These are phyloP conservation scores for Clytia hemisphaerica DNA, from an alignment of 30 jellyfish, hydroid and myxozoan genomes.

Conservation along the genomic window DNA sequence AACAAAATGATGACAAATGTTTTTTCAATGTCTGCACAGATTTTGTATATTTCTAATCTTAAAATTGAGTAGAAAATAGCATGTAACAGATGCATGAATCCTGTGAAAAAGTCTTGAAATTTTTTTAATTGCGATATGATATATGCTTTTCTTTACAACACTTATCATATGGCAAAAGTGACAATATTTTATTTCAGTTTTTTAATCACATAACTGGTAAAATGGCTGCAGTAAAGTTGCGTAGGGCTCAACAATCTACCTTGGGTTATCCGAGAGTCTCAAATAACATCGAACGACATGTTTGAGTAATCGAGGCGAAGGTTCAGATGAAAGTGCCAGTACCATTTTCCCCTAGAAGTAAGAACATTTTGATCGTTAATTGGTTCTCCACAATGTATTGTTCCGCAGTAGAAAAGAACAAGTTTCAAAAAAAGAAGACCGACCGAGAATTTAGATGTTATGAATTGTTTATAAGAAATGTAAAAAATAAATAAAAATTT, in stretches of 20 bases:
- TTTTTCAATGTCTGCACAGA: too few species aligned
- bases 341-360: constrained; percentile 85
- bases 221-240: neutral
- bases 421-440: too few species aligned
- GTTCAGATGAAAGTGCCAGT: constrained; percentile 81
- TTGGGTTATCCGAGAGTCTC: constrained; percentile 87
- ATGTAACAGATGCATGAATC: neutral
- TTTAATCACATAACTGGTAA: neutral
- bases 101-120: neutral
- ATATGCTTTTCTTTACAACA: neutral
- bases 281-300: constrained; percentile 93
- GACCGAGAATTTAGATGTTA: too few species aligned
- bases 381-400: too few species aligned
- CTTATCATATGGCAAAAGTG: neutral
- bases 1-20: too few species aligned
- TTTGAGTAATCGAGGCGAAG: constrained; percentile 80
- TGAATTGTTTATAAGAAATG: too few species aligned
- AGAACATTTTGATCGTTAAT: neutral
- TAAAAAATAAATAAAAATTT: too few species aligned
- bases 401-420: too few species aligned
- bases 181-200: neutral
- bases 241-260: constrained; percentile 24
- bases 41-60: too few species aligned
- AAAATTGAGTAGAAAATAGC: neutral
- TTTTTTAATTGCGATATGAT: neutral